phyloP scores from a whole-genome alignment of 2,113 vertebrate species.

The Miniopterus natalensis region DNA sequence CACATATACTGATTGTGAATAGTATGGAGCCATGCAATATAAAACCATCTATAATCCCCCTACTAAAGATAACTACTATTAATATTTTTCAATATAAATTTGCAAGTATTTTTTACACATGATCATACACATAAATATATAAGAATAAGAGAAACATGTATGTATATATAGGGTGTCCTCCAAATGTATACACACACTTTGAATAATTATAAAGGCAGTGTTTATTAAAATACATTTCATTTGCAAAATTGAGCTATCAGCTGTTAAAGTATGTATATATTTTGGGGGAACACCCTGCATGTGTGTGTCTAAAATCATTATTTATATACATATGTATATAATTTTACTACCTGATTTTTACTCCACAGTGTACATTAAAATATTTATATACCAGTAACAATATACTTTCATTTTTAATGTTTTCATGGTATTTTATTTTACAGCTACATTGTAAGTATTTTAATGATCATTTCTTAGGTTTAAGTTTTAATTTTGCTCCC shows the following conservation, averaged over 20 bases:
- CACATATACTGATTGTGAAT: neutral
- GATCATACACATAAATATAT: neutral
- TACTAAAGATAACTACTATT: neutral
- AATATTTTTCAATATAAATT: neutral
- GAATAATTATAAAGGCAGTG: too few relatives aligned
- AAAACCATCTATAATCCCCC: neutral
- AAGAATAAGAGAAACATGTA: neutral
- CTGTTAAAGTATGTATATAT: too few relatives aligned
- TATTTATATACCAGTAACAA: neutral
- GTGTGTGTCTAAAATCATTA: neutral
- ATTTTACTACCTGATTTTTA: slow-evolving; percentile 24
- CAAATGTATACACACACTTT: too few relatives aligned
- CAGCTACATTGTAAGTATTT: neutral
- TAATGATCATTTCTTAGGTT: neutral
- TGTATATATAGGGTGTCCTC: neutral
- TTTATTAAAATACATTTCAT: too few relatives aligned
- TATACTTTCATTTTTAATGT: neutral
- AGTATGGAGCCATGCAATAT: neutral
- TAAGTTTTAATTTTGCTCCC: neutral
- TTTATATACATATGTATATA: neutral
- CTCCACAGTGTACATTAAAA: neutral
- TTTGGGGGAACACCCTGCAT: too few relatives aligned
- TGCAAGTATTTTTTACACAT: neutral
- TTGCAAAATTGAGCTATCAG: too few relatives aligned
- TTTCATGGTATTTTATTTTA: slow-evolving; percentile 6